These are phyloP conservation scores for Andinoacara biseriatus DNA, from an alignment of 2,113 vertebrate species.

Conservation along the genomic window DNA sequence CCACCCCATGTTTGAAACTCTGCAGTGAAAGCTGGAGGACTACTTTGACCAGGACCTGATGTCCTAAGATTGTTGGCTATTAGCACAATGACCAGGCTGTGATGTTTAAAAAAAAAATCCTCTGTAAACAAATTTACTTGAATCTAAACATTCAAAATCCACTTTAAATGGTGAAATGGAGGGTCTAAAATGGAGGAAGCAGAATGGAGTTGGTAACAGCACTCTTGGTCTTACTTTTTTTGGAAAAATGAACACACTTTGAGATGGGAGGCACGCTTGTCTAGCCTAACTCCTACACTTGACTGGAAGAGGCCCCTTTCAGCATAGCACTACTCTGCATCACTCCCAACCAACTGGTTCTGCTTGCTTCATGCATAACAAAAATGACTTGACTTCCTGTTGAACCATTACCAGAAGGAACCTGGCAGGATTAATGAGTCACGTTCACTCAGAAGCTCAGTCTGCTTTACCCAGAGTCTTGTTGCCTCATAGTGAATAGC, in stretches of 20 bases:
- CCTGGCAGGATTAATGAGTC: not conserved
- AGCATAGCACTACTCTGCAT: not conserved
- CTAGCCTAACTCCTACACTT: not conserved
- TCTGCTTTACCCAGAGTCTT: not conserved
- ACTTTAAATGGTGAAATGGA: not conserved
- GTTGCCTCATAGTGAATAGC: no score
- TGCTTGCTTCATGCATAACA: not conserved
- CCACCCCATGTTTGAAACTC: conserved; percentile 87
- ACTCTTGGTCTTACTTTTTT: not conserved
- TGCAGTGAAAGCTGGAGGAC: conserved; percentile 85
- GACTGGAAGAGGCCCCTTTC: not conserved
- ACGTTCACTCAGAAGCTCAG: not conserved
- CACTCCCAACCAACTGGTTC: conserved; percentile 33
- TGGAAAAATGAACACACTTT: conserved; percentile 21
- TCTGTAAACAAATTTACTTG: not conserved
- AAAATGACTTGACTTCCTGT: conserved; percentile 20
- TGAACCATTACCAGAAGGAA: not conserved
- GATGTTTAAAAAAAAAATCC: not conserved
- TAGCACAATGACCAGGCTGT: not conserved
- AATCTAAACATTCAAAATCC: not conserved
- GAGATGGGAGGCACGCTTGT: not conserved
- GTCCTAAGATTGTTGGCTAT: conserved; percentile 63
- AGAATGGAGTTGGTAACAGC: not conserved
- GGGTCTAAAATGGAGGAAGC: not conserved
- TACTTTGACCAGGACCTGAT: conserved; percentile 78